These are phyloP conservation scores for Cryptus viduatorius DNA, from an alignment of 2,888 invertebrate genomes.

Conservation along the genomic window DNA sequence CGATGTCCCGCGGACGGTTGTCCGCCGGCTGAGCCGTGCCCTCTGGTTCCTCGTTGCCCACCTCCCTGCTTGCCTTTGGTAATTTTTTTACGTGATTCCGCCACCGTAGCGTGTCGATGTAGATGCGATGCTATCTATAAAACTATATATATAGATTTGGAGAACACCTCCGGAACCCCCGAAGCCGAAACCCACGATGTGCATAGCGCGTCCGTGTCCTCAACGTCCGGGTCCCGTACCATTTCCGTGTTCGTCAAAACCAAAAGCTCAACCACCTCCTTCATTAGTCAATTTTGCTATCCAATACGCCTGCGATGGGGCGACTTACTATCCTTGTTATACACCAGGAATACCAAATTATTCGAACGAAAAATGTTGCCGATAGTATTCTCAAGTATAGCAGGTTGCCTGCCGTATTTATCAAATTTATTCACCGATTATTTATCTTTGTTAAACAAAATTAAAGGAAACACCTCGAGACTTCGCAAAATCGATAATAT, in stretches of 20 bases:
- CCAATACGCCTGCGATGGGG: constrained; percentile 70
- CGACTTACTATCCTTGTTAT: constrained; percentile 75
- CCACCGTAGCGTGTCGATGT: neutral
- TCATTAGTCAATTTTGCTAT: constrained; percentile 75
- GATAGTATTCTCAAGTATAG: neutral
- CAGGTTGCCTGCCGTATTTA: neutral
- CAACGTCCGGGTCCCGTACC: constrained; percentile 56
- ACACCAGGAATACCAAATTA: constrained; percentile 65
- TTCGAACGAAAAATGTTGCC: constrained; percentile 41
- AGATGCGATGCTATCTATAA: neutral
- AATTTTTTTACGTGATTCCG: constrained; percentile 15
- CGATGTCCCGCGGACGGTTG: constrained; percentile 73
- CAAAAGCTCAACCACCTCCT: constrained; percentile 71
- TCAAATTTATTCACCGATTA: neutral
- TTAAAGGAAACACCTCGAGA: neutral
- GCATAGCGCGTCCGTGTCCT: constrained; percentile 70
- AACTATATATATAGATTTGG: constrained; percentile 66
- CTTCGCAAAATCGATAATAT: neutral
- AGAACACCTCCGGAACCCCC: constrained; percentile 66
- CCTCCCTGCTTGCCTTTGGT: constrained; percentile 65
- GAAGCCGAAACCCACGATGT: constrained; percentile 68
- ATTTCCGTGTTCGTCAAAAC: constrained; percentile 52
- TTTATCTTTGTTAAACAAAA: neutral
- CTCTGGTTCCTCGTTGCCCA: constrained; percentile 54
- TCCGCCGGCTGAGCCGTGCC: constrained; percentile 70